phyloP scores from a whole-genome alignment of 2,113 vertebrate species.

The rat (Rattus norvegicus) region DNA sequence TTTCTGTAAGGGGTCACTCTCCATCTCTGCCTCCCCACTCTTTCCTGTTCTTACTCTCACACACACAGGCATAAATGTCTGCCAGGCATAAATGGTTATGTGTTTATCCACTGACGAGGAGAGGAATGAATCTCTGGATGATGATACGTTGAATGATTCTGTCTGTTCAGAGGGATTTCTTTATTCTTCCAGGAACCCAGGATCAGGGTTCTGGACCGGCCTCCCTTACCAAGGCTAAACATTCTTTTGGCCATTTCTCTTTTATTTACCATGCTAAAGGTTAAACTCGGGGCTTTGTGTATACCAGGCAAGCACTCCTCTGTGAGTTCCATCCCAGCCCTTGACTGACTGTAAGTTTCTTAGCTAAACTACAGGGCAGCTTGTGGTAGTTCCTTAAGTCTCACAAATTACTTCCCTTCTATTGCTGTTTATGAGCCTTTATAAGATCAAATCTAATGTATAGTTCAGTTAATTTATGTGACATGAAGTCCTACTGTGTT shows the following conservation, averaged over 20 bases:
- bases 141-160: background rate
- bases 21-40: background rate
- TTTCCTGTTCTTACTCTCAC: background rate
- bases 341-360: background rate
- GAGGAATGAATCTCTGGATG: no score
- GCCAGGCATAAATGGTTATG: no score
- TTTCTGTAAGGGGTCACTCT: background rate
- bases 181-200: background rate
- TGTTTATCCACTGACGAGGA: background rate
- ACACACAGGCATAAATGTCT: background rate
- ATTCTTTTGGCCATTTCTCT: background rate
- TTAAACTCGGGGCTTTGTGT: background rate
- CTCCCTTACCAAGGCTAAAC: background rate
- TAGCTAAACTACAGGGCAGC: background rate
- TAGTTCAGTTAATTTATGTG: background rate
- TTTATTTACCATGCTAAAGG: background rate
- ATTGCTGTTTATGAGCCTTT: background rate
- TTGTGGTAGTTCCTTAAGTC: background rate
- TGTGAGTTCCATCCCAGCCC: no score
- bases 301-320: background rate
- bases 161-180: background rate
- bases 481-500: background rate
- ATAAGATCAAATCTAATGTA: background rate
- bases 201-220: accelerated
- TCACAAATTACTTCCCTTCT: background rate